Base-by-base conservation (phyloP, 2,113 vertebrate species). In the Lonchura striata region DNA sequence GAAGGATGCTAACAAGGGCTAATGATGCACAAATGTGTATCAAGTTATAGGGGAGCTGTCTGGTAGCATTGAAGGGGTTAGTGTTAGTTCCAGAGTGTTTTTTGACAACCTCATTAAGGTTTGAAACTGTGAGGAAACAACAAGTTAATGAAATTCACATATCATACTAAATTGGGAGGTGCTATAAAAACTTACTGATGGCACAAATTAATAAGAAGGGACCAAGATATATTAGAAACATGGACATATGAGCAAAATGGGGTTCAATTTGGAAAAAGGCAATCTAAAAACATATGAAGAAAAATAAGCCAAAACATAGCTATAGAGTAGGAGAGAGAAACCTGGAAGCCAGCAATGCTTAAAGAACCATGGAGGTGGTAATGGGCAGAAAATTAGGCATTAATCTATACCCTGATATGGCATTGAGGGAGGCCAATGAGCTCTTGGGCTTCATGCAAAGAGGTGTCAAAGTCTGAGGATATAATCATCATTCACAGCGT, bases 311-410 rank as follows among this genome's bases (percentile, higher is more conserved):
- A 80, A 92, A 92, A 44, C 53, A 69, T 25, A 81, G 19, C 25
- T 66, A 37, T 22, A 37, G 41, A 72, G 25, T 27, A 37, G 25
- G 68, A 82, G 50, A 92, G 46, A 81, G 57, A 95, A 97, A 95
- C 39, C 50, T 83, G 81, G 84, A 86, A 96, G 90, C 42, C 49
- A 92, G 49, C 76, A 96, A 78, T 90, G 80, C 53, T 83, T 92
- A 86, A 97, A 94, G 63, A 96, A 59, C 70, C 83, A 66, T 50
- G 78, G 75, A 93, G 27, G 24, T 68, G 9, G 31, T 95, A 96
- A 97, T 95, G 72, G 86, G 44, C 50, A 92, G 83, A 95, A 97
- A 97, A 97, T 96, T 95, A 95, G 65, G 49, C 68, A 70, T 86
- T 82, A 85, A 79, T 94, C 54, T 92, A 31, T 56, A 70, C 39